These are phyloP conservation scores for Trachelus troglodyta DNA, from an alignment of 2,888 invertebrate species.

Conservation along the genomic window DNA sequence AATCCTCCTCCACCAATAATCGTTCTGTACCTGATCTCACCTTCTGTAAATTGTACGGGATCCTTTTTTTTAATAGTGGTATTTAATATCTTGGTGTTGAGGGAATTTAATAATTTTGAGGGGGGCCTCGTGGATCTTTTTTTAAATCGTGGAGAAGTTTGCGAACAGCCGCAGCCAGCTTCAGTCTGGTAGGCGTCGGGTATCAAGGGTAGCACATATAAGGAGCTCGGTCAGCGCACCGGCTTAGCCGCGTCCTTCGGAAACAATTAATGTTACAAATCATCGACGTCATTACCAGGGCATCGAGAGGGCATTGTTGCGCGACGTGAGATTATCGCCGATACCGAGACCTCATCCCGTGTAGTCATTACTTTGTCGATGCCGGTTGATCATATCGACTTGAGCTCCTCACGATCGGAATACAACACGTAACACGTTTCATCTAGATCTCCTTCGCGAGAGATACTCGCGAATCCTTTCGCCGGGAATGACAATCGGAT, in stretches of 20 bases:
- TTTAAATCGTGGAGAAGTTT: not conserved
- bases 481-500: not conserved
- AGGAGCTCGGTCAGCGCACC: not conserved
- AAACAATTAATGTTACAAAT: slow-evolving; percentile 24
- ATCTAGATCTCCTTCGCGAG: not conserved
- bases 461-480: not conserved
- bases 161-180: too few species aligned
- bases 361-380: slow-evolving; percentile 46
- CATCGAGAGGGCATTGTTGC: slow-evolving; percentile 17
- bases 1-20: not conserved
- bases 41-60: not conserved
- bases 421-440: not conserved
- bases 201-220: not conserved
- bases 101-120: not conserved
- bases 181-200: not conserved
- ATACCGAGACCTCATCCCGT: slow-evolving; percentile 11
- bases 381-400: slow-evolving; percentile 48
- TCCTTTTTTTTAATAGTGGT: not conserved
- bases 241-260: slow-evolving; percentile 7
- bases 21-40: not conserved
- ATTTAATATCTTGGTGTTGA: not conserved
- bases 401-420: not conserved
- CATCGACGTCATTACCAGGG: slow-evolving; percentile 21
- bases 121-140: not conserved
- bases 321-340: slow-evolving; percentile 11